Conservation (phyloP, 1,140 invertebrate genomes). For the Atta colombica region DNA sequence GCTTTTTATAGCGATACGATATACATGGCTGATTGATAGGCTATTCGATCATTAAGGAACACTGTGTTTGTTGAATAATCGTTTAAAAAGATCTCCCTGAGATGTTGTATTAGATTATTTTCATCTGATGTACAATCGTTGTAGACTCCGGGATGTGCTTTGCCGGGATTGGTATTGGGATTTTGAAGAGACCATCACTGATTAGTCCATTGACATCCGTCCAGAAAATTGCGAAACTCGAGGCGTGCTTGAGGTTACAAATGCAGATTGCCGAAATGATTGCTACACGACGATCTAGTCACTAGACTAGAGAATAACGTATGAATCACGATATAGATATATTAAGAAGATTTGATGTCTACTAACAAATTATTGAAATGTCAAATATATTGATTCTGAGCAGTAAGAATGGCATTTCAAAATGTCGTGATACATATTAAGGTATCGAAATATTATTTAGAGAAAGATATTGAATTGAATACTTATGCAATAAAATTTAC, state of each 20-base stretch:
- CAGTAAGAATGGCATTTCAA: conserved; percentile 10
- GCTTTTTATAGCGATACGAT: neutral
- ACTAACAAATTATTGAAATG: conserved; percentile 31
- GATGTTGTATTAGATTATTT: neutral
- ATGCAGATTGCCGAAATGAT: conserved; percentile 40
- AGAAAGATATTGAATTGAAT: conserved; percentile 27
- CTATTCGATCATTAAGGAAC: neutral
- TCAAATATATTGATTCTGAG: conserved; percentile 11
- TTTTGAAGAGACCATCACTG: conserved; percentile 9
- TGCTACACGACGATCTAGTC: conserved; percentile 15
- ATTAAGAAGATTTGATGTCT: conserved; percentile 19
- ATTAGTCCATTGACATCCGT: neutral
- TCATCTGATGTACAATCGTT: neutral
- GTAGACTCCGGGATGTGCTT: neutral
- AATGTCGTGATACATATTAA: conserved; percentile 15
- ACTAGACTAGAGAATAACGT: neutral
- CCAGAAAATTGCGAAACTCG: conserved; percentile 8
- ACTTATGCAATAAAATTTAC: neutral
- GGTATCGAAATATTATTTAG: neutral
- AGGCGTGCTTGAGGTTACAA: neutral
- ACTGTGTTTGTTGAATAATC: neutral
- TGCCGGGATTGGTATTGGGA: neutral
- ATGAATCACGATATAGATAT: neutral
- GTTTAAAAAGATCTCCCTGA: neutral
- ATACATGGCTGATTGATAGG: conserved; percentile 17